These are phyloP conservation scores for Acanthosepion pharaonis DNA, from an alignment of 2,888 invertebrate genomes.

Conservation along the genomic window DNA sequence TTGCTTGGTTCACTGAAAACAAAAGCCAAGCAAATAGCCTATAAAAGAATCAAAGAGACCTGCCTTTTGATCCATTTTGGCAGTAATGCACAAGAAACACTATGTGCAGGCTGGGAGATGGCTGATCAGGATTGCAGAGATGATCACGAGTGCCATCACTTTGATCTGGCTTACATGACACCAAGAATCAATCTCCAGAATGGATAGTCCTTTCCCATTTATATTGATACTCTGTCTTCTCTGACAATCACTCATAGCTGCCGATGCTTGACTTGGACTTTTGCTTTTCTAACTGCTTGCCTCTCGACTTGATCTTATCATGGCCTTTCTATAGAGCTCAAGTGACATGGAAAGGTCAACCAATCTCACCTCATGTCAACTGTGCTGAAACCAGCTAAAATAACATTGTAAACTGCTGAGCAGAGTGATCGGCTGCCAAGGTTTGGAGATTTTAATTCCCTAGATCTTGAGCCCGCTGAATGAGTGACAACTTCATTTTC, in stretches of 20 bases:
- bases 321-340: background rate
- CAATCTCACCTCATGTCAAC: slow-evolving; percentile 20
- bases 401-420: background rate
- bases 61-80: background rate
- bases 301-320: background rate
- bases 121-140: background rate
- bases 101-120: background rate
- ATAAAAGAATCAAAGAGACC: background rate
- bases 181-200: background rate
- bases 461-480: background rate
- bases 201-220: slow-evolving; percentile 20
- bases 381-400: background rate
- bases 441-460: background rate
- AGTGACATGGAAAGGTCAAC: background rate
- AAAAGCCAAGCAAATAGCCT: background rate
- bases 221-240: background rate
- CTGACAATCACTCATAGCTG: background rate
- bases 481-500: background rate
- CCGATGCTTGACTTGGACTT: background rate
- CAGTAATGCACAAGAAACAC: background rate
- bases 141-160: background rate
- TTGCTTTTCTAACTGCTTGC: background rate
- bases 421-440: background rate
- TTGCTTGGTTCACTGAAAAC: background rate
- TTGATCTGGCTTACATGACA: background rate